phyloP scores from a whole-genome alignment of 2,113 vertebrate genomes.

The Macaca fascicularis region T2T-MFA8v1.1 NC_088376.1:202843001-202843500 shows the following conservation, averaged over 20 bases:
- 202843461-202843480: not conserved
- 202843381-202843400: conserved; percentile 7
- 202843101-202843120: not conserved
- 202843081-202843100: conserved; percentile 4
- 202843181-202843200: not conserved
- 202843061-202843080: not conserved
- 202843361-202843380: conserved; percentile 33
- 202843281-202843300: conserved; percentile 23
- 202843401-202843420: not conserved
- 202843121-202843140: not conserved
- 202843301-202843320: not conserved
- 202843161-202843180: not conserved
- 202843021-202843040: not conserved
- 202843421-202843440: not conserved
- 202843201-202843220: not conserved
- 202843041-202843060: not conserved
- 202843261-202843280: conserved; percentile 9
- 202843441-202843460: not conserved
- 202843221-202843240: conserved; percentile 7
- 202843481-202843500: not conserved
- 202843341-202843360: conserved; percentile 64
- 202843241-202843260: not conserved
- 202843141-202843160: conserved; percentile 10
- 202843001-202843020: conserved; percentile 6
- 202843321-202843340: conserved; percentile 14